Evolutionary conservation across 1,140 invertebrate genomes (phyloP).

Genomic region (Portunus trituberculatus): DNA sequence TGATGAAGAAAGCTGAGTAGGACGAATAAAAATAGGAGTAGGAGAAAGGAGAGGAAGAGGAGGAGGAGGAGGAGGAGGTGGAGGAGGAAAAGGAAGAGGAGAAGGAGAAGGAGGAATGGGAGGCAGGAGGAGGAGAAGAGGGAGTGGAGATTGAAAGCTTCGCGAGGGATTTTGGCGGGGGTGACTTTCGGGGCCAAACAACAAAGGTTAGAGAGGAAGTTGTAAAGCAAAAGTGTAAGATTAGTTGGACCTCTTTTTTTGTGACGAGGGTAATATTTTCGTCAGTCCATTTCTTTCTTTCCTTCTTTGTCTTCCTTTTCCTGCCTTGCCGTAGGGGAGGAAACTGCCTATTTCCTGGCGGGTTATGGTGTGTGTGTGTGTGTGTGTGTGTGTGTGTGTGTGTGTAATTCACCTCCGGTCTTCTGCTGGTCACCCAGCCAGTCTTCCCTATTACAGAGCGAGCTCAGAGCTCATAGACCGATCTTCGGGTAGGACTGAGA

Average conservation of each 20-base stretch:
- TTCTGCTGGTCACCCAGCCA: no score
- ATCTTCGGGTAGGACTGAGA: no score
- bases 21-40: background rate
- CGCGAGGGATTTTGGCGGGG: no score
- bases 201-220: background rate
- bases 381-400: background rate
- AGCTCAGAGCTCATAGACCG: no score
- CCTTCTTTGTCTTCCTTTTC: background rate
- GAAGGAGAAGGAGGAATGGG: background rate
- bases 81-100: background rate
- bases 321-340: background rate
- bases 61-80: no score
- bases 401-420: no score
- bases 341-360: background rate
- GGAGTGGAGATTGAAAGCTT: background rate
- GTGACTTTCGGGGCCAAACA: no score
- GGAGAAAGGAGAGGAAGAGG: background rate
- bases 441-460: no score
- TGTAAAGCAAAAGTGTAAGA: background rate
- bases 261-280: background rate
- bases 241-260: background rate
- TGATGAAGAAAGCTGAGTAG: no score
- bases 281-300: background rate
- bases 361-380: background rate
- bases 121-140: no score